A percentile compares a stretch with the other conserved stretches of the same genome.
phyloP scores from a whole-genome alignment of 2,113 vertebrate genomes.

The Heteronetta atricapilla region DNA sequence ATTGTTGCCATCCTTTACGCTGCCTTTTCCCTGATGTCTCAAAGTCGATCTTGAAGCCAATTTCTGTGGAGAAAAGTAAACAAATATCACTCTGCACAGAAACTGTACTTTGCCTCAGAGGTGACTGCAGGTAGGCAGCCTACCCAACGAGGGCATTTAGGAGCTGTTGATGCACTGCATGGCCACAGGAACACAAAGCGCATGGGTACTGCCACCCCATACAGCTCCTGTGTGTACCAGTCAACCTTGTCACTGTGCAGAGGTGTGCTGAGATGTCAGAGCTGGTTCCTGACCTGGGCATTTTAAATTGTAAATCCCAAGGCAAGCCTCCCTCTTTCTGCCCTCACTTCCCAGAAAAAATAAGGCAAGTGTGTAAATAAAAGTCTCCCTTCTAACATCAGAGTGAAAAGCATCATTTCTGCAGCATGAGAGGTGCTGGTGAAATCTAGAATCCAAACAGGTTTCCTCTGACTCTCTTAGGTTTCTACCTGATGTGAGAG shows the following conservation, averaged over 20 bases:
- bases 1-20: slow-evolving; percentile 43
- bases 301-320: neutral
- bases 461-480: neutral
- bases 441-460: neutral
- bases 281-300: neutral
- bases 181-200: neutral
- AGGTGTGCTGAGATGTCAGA: neutral
- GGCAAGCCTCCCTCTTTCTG: neutral
- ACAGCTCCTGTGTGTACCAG: accelerated
- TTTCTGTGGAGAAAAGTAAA: slow-evolving; percentile 62
- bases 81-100: neutral
- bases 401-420: neutral
- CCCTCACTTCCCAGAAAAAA: neutral
- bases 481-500: neutral
- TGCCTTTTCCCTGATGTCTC: slow-evolving; percentile 72
- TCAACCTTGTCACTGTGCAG: neutral
- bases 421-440: neutral
- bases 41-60: slow-evolving; percentile 72
- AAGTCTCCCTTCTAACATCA: neutral
- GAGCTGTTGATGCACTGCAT: neutral
- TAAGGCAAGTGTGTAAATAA: neutral
- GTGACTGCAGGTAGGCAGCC: neutral
- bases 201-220: neutral
- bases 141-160: neutral
- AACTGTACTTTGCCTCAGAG: neutral